Conservation (phyloP, 2,797 vertebrate genomes). For the Geotria australis region DNA sequence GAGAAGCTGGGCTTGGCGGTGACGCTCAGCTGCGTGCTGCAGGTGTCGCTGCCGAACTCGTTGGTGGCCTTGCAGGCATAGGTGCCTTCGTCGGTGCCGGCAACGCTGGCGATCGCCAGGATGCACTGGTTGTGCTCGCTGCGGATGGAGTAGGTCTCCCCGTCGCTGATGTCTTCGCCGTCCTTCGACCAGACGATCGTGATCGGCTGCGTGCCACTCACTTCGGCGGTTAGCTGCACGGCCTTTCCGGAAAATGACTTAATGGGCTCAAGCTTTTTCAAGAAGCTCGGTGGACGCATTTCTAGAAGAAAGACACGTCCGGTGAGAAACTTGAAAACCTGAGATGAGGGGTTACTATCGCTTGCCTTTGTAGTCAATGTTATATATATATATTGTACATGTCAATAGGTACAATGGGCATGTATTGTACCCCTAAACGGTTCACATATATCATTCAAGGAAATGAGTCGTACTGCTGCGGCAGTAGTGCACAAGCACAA, state of each 20-base stretch:
- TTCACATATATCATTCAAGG: no score
- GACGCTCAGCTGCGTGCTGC: slow-evolving; percentile 31
- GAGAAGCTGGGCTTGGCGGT: slow-evolving; percentile 30
- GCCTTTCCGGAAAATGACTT: slow-evolving; percentile 47
- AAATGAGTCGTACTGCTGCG: no score
- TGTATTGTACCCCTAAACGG: no score
- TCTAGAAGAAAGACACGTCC: slow-evolving; percentile 6
- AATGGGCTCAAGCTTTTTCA: slow-evolving; percentile 62
- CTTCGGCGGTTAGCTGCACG: slow-evolving; percentile 36
- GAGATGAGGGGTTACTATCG: no score
- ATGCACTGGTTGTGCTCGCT: slow-evolving; percentile 49
- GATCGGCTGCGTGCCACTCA: slow-evolving; percentile 69
- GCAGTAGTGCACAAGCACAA: no score
- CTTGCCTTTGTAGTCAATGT: no score
- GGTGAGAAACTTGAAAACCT: no score
- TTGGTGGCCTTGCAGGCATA: slow-evolving; percentile 77
- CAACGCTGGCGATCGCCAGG: slow-evolving; percentile 34
- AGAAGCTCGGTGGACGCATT: slow-evolving; percentile 61
- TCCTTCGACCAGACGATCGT: slow-evolving; percentile 67
- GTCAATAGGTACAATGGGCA: no score
- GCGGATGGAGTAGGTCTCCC: slow-evolving; percentile 37
- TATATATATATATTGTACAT: no score
- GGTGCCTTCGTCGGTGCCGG: slow-evolving; percentile 39
- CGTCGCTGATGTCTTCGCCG: slow-evolving; percentile 51
- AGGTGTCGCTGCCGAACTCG: slow-evolving; percentile 64